Evolutionary conservation across 2,888 invertebrate genomes (phyloP), one percentile per base, ranked within the genome.

Genomic region (Troilus luridus): DNA sequence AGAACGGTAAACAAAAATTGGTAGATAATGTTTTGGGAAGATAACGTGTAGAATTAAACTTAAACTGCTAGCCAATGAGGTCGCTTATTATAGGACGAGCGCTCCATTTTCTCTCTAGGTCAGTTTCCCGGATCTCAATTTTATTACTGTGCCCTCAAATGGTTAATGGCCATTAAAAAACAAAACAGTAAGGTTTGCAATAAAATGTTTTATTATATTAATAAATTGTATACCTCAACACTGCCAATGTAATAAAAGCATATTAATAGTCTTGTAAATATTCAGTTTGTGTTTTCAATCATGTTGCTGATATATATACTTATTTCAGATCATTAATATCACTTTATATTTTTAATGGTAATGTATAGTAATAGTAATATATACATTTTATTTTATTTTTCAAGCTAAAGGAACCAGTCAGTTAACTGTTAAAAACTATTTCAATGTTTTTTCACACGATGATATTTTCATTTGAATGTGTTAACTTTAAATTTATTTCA

Each of bases 71-170:
- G 27, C 14, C 27, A 77, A 77, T 41, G 72, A 77, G 72, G 72
- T 17, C 85, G 56, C 85, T 56, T 77, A 85, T 85, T 85, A 85
- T 21, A 85, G 56, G 85, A 85, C 56, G 85, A 85, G 56, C 85
- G 85, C 21, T n/a, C 85, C 85, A 85, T 85, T 56, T 85, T 85
- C 85, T 85, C 56, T 85, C 9, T 58, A 56, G 56, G 85, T 56
- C 72, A 77, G 72, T 77, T 77, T 56, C 85, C 85, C 85, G 85
- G 85, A 85, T 56, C 56, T 85, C n/a, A n/a, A 58, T n/a, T 58
- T 85, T 58, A 85, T 54, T 12, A 14, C n/a, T 41, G 6, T 19
- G 21, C 17, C 72, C 14, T 17, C 14, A 77, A 77, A 17, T 77
- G 14, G 8, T 77, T 27, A 41, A 77, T 27, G 19, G 41, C 17